Percentiles rank a stretch among this genome's conserved stretches.
Conservation (phyloP, 1,140 invertebrate genomes). For the Dinothrombium tinctorium region DNA sequence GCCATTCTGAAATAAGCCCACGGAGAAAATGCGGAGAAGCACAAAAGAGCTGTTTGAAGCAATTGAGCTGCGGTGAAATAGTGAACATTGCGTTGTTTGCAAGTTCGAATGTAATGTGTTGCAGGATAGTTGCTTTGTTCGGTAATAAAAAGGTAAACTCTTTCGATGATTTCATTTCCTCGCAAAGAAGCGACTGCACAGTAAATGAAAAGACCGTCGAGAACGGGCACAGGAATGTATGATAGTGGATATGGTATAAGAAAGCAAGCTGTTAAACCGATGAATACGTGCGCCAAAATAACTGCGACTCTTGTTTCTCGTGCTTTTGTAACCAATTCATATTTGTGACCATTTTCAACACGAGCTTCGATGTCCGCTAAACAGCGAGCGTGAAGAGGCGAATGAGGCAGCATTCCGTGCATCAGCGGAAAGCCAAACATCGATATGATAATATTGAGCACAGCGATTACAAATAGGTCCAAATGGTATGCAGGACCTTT, state of each 20-base stretch:
- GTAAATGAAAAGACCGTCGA: constrained; percentile 38
- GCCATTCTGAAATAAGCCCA: constrained; percentile 36
- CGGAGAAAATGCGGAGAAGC: constrained; percentile 33
- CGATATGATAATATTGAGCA: constrained; percentile 34
- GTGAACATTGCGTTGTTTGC: constrained; percentile 37
- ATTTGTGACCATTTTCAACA: constrained; percentile 35
- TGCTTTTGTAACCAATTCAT: constrained; percentile 35
- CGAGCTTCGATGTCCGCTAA: constrained; percentile 37
- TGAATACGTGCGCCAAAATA: constrained; percentile 33
- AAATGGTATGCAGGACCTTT: constrained; percentile 14
- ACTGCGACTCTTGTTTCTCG: constrained; percentile 35
- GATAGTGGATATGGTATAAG: constrained; percentile 31
- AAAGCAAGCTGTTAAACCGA: constrained; percentile 33
- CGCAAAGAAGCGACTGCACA: constrained; percentile 36
- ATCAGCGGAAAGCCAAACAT: constrained; percentile 37
- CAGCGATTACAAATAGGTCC: constrained; percentile 13
- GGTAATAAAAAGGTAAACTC: constrained; percentile 34
- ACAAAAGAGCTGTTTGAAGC: constrained; percentile 32
- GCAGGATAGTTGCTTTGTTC: constrained; percentile 40
- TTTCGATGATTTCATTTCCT: constrained; percentile 39
- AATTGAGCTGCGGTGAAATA: constrained; percentile 34
- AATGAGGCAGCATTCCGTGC: constrained; percentile 35
- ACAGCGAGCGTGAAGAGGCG: constrained; percentile 34
- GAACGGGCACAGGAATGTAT: constrained; percentile 34
- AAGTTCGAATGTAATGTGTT: constrained; percentile 36